Evolutionary conservation across 1,140 invertebrate species (phyloP), one percentile per base, ranked within the genome.

Genomic region (Diprion similis): DNA sequence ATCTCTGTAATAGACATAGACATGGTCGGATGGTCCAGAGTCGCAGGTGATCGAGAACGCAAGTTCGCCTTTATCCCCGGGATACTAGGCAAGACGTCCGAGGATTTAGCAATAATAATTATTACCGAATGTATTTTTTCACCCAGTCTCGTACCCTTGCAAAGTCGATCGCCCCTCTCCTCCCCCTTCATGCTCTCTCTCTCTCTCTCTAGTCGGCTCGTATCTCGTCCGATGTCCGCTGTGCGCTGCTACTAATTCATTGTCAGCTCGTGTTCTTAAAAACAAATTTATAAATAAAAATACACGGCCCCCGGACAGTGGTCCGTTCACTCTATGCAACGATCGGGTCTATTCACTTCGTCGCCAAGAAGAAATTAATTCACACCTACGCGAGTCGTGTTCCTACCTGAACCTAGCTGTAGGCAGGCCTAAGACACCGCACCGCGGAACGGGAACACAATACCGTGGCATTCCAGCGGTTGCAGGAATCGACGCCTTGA

Each of bases 71-170:
- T 37, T 37, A 37, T 37, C 24, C 24, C 24, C 24, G 24, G 24
- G 24, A 3, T 37, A 37, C 24, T 6, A 37, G 24, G 24, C 24
- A 37, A 37, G 24, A 37, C 24, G 24, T 37, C 24, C 24, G 24
- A 37, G 24, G 24, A 37, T 68, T 80, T 68, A 71, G 75, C 73
- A 81, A 81, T 76, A 78, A 81, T 81, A 80, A 81, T 80, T 81
- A 76, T 71, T 46, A 77, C 73, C 73, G 47, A 46, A 48, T 71
- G 78, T 80, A 75, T 80, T 79, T 80, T 75, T 78, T 75, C 75
- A 19, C 74, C 71, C 74, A 77, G 46, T 47, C 37, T 24, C 71
- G 72, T 76, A 37, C 24, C 73, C 76, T 72, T 70, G 66, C 46
- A 69, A 18, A 37, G 24, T 37, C 24, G 24, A 37, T 37, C 24